A percentile compares a stretch with the other conserved stretches of the same genome.
Evolutionary conservation across 2,797 vertebrate genomes (phyloP).

Genomic region (Pseudochirops corinnae): DNA sequence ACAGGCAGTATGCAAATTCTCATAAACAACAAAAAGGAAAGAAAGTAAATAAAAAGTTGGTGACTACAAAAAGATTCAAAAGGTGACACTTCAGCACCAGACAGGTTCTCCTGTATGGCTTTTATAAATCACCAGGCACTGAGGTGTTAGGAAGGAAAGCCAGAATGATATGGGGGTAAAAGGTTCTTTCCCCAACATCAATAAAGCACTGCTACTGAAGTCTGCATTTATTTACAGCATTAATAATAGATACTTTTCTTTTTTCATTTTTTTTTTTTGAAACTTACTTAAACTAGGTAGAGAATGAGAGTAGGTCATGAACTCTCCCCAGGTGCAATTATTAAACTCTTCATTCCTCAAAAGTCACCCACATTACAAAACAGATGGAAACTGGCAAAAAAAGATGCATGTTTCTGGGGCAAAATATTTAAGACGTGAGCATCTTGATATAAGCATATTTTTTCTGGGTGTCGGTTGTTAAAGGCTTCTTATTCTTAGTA

Average conservation of each 20-base stretch:
- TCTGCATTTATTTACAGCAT: not conserved
- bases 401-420: not conserved
- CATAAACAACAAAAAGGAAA: slow-evolving; percentile 32
- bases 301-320: not conserved
- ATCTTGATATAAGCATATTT: not conserved
- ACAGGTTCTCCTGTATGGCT: not conserved
- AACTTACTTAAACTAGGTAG: too few relatives aligned
- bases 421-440: not conserved
- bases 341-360: not conserved
- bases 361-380: not conserved
- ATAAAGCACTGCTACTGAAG: not conserved
- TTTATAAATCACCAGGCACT: not conserved
- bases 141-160: not conserved
- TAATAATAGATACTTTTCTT: too few relatives aligned
- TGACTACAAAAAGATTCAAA: not conserved
- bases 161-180: not conserved
- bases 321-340: not conserved
- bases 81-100: not conserved
- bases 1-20: slow-evolving; percentile 19
- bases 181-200: not conserved
- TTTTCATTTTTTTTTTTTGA: not conserved
- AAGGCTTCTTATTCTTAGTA: too few relatives aligned
- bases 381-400: not conserved
- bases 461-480: not conserved
- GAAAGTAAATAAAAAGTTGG: not conserved